phyloP scores from a whole-genome alignment of 2,113 vertebrate genomes.

The Reinhardtius hippoglossoides region DNA sequence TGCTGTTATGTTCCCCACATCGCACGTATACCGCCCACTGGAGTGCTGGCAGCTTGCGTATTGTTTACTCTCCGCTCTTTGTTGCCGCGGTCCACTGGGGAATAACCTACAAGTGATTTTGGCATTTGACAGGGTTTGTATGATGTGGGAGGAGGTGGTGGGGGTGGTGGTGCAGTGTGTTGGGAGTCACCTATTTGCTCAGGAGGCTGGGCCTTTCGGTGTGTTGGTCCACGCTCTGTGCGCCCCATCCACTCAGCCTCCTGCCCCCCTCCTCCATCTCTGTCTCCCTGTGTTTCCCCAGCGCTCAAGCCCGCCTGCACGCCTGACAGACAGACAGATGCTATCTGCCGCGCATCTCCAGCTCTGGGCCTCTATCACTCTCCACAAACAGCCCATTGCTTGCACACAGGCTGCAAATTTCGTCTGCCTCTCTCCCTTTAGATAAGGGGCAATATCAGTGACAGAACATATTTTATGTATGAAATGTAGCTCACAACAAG shows the following conservation, averaged over 20 bases:
- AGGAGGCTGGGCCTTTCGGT: constrained; percentile 68
- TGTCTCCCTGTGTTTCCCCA: constrained; percentile 60
- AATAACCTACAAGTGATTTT: constrained; percentile 71
- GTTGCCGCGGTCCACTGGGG: constrained; percentile 64
- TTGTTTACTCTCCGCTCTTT: constrained; percentile 70
- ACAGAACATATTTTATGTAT: constrained; percentile 99
- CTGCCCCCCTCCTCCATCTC: constrained; percentile 39
- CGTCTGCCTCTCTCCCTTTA: constrained; percentile 91
- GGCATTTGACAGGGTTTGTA: constrained; percentile 70
- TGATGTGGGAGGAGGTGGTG: constrained; percentile 51
- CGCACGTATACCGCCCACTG: constrained; percentile 1
- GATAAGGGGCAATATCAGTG: constrained; percentile 96
- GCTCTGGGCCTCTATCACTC: constrained; percentile 87
- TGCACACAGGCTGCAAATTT: constrained; percentile 88
- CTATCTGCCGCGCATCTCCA: constrained; percentile 87
- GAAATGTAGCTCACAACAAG: constrained; percentile 93
- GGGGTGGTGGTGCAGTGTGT: constrained; percentile 10
- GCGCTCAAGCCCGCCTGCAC: constrained; percentile 75
- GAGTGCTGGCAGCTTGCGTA: constrained; percentile 39
- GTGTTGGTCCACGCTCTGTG: constrained; percentile 33
- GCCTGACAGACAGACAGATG: constrained; percentile 87
- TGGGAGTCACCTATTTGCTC: constrained; percentile 75
- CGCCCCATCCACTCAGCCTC: constrained; percentile 38
- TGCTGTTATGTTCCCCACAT: constrained; percentile 13
- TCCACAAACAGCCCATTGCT: constrained; percentile 90